Base-by-base conservation (phyloP, 2,113 vertebrate species). In the Pseudolaguvia tuberculata region DNA sequence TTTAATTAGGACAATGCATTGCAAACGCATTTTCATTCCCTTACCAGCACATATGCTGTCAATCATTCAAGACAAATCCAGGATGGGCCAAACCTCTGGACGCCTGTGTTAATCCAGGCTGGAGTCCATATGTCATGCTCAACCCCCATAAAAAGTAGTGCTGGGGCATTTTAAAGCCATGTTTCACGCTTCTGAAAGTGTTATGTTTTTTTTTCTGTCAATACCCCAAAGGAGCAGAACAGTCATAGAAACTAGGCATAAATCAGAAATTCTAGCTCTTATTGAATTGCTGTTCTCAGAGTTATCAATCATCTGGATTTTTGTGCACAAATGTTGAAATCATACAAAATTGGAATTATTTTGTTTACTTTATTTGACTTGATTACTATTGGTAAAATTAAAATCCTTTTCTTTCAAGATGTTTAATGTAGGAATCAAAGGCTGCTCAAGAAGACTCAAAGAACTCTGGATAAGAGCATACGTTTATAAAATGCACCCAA, bases 151-250 rank as follows among this genome's bases (percentile, higher is more conserved):
- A 88, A 79, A 35, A 88, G n/a, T n/a, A 85, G 82, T 73, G 67
- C 81, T 81, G 81, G 79, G 86, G 85, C 78, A 77, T 78, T 91
- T 91, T 89, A 90, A 82, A 86, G 87, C 83, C 83, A 82, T 90
- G 89, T 90, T 91, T 91, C 89, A 88, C 90, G 91, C 90, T 90
- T 89, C 88, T 80, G 77, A 86, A 76, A n/a, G n/a, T n/a, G n/a
- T n/a, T n/a, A n/a, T n/a, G 84, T 83, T 78, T 87, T 80, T 78
- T 81, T 75, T 80, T 56, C 42, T 27, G 65, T 51, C 18, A 69
- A 25, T 35, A 23, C 14, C 2, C 29, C 59, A 51, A 1, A 42
- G 57, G 29, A 59, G 18, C 3, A 63, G 9, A 67, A 25, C 11
- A 23, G 15, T 45, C n/a, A 56, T 27, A 52, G 53, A 68, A 35